Base-by-base conservation (phyloP, 2,888 invertebrate genomes). In the Noctuana brunneofusca region DNA sequence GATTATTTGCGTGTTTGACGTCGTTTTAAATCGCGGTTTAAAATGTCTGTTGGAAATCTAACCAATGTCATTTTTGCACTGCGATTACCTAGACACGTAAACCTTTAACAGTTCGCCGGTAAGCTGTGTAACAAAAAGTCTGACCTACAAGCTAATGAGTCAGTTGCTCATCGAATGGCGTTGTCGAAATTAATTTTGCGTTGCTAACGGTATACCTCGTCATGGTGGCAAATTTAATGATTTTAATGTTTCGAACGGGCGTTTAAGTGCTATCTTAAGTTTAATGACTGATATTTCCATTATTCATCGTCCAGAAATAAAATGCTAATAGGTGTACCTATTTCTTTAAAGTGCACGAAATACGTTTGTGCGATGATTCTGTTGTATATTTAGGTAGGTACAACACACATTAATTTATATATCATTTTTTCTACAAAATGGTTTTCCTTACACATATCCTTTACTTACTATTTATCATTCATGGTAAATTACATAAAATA, bases 1-100 rank as follows among this genome's bases (percentile, higher is more conserved):
- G 69, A 75, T 79, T 83, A 83, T 83, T 85, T 84, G 80, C 81
- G 85, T 83, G 80, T 81, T 74, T 49, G 75, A 75, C 71, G 68
- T 75, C 75, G 55, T 64, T 67, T 65, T 49, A 58, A 60, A 56
- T 64, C 57, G 27, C 54, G 18, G 20, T 48, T 58, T 38, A 50
- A 46, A 50, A 64, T 14, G 49, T 32, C 53, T 55, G 57, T 58
- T 38, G 48, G 38, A 64, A 60, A 64, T 64, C 52, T 54, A 60
- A 62, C 57, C 65, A 69, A 67, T 66, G 68, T 71, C 67, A 65
- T 35, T 64, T 38, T 60, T 65, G 41, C 57, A 43, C 11, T 43
- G 16, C 9, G 59, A 65, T 66, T 49, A 67, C 58, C 43, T 52
- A 68, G 76, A 76, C 76, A 73, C 68, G 63, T 62, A 68, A 80